Evolutionary conservation across 1,140 invertebrate species (phyloP).

Genomic region (Pinna nobilis): DNA sequence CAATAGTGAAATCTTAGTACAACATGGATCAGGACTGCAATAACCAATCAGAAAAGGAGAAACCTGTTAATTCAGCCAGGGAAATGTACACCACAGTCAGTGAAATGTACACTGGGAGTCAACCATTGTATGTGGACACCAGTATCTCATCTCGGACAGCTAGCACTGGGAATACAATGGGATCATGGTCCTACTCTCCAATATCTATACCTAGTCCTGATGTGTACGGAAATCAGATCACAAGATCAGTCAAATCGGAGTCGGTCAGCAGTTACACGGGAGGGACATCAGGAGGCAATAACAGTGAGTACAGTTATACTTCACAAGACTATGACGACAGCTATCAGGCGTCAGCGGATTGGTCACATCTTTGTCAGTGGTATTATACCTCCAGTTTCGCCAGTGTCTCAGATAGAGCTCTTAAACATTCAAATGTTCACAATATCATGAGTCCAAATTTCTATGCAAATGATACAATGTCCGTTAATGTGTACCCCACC

Average conservation of each 20-base stretch:
- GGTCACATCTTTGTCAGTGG: conserved; percentile 30
- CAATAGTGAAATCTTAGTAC: not conserved
- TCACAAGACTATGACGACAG: conserved; percentile 12
- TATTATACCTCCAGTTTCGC: conserved; percentile 28
- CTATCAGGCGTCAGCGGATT: conserved; percentile 13
- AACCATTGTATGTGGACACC: not conserved
- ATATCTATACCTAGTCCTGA: conserved; percentile 7
- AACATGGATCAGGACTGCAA: conserved; percentile 7
- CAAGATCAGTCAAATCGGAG: conserved; percentile 11
- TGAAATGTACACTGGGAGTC: conserved; percentile 1
- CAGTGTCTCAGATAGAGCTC: not conserved
- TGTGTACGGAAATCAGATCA: not conserved
- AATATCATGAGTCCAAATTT: too few relatives aligned
- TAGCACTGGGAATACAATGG: too few relatives aligned
- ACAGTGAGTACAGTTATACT: not conserved
- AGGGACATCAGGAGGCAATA: not conserved
- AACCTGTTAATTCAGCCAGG: not conserved
- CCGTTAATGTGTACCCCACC: not conserved
- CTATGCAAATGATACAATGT: conserved; percentile 10
- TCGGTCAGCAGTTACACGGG: not conserved
- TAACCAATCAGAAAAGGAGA: not conserved
- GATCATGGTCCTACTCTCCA: conserved; percentile 15
- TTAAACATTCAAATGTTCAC: not conserved
- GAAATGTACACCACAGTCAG: not conserved
- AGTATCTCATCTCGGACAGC: not conserved